Percentiles rank a stretch among this genome's conserved stretches.
Conservation (phyloP, 1,140 invertebrate species). For the Diplogasteroides magnus region DNA sequence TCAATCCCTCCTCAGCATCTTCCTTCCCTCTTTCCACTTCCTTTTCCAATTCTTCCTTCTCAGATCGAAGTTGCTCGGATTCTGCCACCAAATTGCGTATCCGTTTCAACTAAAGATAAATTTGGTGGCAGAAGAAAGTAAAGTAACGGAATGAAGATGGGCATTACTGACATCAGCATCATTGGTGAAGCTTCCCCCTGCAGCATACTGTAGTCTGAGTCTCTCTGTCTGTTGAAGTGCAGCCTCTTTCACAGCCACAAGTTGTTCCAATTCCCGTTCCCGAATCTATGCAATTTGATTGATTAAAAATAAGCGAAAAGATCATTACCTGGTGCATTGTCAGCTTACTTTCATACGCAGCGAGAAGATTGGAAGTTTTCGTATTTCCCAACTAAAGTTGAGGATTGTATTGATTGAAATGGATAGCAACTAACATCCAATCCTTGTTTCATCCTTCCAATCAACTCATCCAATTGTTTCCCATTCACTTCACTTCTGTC, state of each 20-base stretch:
- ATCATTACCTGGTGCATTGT: slow-evolving; percentile 16
- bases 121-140: too few relatives aligned
- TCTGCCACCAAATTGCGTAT: neutral
- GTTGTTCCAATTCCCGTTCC: slow-evolving; percentile 22
- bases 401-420: slow-evolving; percentile 2
- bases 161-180: slow-evolving; percentile 1
- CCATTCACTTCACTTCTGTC: slow-evolving; percentile 1
- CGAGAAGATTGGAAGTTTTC: slow-evolving; percentile 18
- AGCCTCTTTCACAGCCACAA: neutral
- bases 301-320: slow-evolving; percentile 4
- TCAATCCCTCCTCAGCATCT: neutral
- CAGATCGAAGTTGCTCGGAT: neutral
- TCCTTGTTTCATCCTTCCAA: slow-evolving; percentile 9
- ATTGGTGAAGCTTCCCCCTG: neutral
- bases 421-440: slow-evolving; percentile 5
- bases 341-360: slow-evolving; percentile 28
- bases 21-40: slow-evolving; percentile 1
- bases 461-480: neutral
- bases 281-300: slow-evolving; percentile 4
- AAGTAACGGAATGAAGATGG: too few relatives aligned
- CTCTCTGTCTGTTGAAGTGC: slow-evolving; percentile 2
- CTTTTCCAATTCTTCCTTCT: slow-evolving; percentile 2
- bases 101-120: neutral
- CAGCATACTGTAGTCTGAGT: neutral
- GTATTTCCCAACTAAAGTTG: slow-evolving; percentile 22